Conservation (phyloP, 1,140 invertebrate genomes). For the Temnothorax nylanderi region DNA sequence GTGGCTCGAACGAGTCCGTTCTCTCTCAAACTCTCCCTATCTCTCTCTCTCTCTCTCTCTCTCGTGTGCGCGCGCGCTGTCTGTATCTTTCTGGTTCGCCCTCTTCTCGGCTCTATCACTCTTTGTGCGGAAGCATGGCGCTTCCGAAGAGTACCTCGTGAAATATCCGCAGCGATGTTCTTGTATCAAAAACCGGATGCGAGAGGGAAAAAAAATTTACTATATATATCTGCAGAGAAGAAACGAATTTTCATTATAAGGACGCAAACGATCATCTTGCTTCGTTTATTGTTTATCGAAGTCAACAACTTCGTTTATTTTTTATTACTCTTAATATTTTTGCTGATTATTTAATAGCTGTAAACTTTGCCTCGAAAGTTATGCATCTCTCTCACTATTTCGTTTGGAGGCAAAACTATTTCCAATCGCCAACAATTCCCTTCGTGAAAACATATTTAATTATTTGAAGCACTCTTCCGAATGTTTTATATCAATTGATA, state of each 20-base stretch:
- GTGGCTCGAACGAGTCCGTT: conserved; percentile 50
- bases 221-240: not conserved
- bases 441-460: not conserved
- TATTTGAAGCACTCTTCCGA: not conserved
- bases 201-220: conserved; percentile 16
- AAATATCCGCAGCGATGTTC: conserved; percentile 68
- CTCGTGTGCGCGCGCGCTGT: not conserved
- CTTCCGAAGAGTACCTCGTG: conserved; percentile 70
- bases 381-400: not conserved
- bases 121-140: conserved; percentile 76
- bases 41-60: not conserved
- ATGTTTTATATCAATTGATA: not conserved
- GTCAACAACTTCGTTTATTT: not conserved
- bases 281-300: conserved; percentile 7
- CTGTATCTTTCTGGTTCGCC: conserved; percentile 33
- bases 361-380: not conserved
- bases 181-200: conserved; percentile 11
- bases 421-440: not conserved
- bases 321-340: not conserved
- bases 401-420: not conserved
- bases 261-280: not conserved
- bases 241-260: not conserved
- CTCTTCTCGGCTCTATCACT: conserved; percentile 43
- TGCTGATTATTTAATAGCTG: not conserved
- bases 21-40: not conserved